Percentiles rank a stretch among this genome's conserved stretches.
Evolutionary conservation across 1,140 invertebrate species (phyloP).

Genomic region (Meloidogyne floridensis): DNA sequence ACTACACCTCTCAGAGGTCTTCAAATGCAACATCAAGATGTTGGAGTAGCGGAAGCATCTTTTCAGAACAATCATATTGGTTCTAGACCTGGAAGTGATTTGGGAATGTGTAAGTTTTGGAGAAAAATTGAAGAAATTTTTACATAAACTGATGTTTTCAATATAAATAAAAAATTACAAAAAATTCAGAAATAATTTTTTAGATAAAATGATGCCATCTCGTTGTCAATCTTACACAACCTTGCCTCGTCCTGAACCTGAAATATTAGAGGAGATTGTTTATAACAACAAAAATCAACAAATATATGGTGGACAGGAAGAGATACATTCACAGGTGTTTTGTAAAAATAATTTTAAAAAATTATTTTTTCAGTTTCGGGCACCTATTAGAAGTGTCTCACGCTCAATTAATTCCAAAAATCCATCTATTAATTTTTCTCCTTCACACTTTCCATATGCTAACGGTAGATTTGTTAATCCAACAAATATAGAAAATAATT

Average conservation of each 20-base stretch:
- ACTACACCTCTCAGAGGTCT: slow-evolving; percentile 24
- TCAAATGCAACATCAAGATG: slow-evolving; percentile 12
- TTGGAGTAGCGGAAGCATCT: slow-evolving; percentile 5
- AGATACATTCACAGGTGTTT: slow-evolving; percentile 6
- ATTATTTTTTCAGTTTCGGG: not conserved
- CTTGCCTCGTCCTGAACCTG: slow-evolving; percentile 44
- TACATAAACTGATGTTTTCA: too few species aligned
- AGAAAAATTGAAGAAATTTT: not conserved
- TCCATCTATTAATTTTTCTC: slow-evolving; percentile 15
- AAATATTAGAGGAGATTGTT: slow-evolving; percentile 26
- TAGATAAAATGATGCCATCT: slow-evolving; percentile 35
- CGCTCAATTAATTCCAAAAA: slow-evolving; percentile 24
- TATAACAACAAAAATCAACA: slow-evolving; percentile 12
- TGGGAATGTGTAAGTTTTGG: slow-evolving; percentile 43
- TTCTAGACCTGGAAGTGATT: slow-evolving; percentile 42
- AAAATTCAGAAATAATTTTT: not conserved
- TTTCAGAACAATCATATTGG: slow-evolving; percentile 11
- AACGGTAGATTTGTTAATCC: slow-evolving; percentile 8
- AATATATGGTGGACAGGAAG: slow-evolving; percentile 3
- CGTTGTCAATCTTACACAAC: slow-evolving; percentile 52
- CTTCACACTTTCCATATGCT: not conserved
- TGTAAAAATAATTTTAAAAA: slow-evolving; percentile 10
- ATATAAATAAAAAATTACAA: not conserved
- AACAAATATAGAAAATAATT: slow-evolving; percentile 13
- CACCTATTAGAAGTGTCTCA: slow-evolving; percentile 13